phyloP scores from a whole-genome alignment of 2,797 vertebrate species.

The Chelon labrosus region DNA sequence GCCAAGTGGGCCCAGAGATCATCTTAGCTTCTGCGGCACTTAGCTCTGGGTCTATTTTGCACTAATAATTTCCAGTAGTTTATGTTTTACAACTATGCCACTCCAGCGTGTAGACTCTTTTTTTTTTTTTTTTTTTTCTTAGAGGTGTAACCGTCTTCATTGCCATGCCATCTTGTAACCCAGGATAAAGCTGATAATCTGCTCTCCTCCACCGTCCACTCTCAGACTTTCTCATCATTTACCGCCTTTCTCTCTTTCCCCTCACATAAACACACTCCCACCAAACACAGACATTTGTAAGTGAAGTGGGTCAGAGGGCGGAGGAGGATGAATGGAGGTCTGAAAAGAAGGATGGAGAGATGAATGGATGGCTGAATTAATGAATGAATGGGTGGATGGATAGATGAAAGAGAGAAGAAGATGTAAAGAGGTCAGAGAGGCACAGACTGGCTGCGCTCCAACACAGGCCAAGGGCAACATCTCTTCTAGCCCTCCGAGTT shows the following conservation, averaged over 20 bases:
- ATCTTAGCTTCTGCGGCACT: slow-evolving; percentile 2
- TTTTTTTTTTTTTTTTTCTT: background rate
- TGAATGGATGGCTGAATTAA: slow-evolving; percentile 69
- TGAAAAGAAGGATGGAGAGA: slow-evolving; percentile 71
- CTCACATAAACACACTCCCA: slow-evolving; percentile 46
- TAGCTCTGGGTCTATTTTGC: no score
- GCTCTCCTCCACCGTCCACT: slow-evolving; percentile 21
- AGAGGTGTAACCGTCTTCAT: background rate
- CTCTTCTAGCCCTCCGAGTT: slow-evolving; percentile 24
- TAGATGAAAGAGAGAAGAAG: slow-evolving; percentile 65
- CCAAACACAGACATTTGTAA: slow-evolving; percentile 68
- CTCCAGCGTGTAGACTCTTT: no score
- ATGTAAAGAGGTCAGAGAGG: slow-evolving; percentile 80
- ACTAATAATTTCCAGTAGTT: no score
- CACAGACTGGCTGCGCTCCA: slow-evolving; percentile 69
- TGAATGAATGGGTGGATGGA: slow-evolving; percentile 63
- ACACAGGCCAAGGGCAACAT: slow-evolving; percentile 30
- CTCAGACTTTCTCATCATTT: slow-evolving; percentile 39
- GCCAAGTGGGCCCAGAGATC: slow-evolving; percentile 18
- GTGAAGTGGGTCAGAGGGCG: slow-evolving; percentile 81
- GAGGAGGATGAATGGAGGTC: slow-evolving; percentile 68
- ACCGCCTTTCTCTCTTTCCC: slow-evolving; percentile 22
- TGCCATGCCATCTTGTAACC: background rate
- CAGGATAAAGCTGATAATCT: slow-evolving; percentile 19
- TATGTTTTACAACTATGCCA: no score